phyloP scores from a whole-genome alignment of 2,113 vertebrate species.

The Labeo catla region DNA sequence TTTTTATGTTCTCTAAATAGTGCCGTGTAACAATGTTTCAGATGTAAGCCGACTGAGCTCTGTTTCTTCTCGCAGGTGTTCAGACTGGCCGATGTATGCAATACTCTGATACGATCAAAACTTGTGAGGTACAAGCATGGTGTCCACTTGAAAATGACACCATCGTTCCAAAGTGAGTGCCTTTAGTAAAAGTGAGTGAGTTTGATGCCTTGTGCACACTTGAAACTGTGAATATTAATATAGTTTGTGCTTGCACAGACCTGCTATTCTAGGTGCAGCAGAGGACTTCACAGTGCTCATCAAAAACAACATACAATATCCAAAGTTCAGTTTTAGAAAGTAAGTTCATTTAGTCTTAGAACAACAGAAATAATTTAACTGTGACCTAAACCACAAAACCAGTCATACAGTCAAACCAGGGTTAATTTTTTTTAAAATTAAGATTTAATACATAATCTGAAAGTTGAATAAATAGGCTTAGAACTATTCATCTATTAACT shows the following conservation, averaged over 20 bases:
- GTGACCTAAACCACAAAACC: no score
- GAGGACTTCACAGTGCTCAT: constrained; percentile 88
- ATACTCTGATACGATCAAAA: constrained; percentile 67
- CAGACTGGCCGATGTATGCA: constrained; percentile 79
- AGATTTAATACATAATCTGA: no score
- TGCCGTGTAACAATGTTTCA: background rate
- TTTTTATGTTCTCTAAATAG: background rate
- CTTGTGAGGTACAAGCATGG: constrained; percentile 84
- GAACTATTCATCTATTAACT: no score
- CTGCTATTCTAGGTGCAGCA: constrained; percentile 78
- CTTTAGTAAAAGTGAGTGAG: background rate
- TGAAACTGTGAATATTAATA: background rate
- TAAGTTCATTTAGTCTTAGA: constrained; percentile 61
- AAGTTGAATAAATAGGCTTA: background rate
- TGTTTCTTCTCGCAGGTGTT: constrained; percentile 70
- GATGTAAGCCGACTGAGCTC: background rate
- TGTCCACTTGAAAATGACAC: constrained; percentile 80
- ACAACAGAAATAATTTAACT: background rate
- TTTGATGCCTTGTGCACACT: constrained; percentile 36
- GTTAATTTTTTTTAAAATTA: no score
- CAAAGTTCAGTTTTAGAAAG: constrained; percentile 87
- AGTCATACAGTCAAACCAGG: no score
- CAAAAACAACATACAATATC: constrained; percentile 88
- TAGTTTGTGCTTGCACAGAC: constrained; percentile 68
- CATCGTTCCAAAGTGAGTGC: constrained; percentile 73